Conservation (phyloP, 2,797 vertebrate genomes). For the Scleropages formosus region DNA sequence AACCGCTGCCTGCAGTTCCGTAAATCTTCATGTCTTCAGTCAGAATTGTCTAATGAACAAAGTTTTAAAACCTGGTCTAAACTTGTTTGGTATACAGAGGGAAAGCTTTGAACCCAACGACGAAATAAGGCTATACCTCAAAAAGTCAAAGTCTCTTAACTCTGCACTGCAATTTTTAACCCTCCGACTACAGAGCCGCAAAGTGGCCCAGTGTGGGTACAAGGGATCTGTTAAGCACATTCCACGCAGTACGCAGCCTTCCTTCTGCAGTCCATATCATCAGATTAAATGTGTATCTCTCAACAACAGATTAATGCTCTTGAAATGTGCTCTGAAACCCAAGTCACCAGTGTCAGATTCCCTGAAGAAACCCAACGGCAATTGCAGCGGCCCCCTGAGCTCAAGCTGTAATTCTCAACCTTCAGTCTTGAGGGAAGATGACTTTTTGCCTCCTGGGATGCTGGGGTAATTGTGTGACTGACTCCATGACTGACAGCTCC, state of each 20-base stretch:
- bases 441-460: slow-evolving; percentile 36
- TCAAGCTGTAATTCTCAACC: slow-evolving; percentile 28
- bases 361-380: not conserved
- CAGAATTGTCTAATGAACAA: too few relatives aligned
- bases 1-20: too few relatives aligned
- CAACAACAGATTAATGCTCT: slow-evolving; percentile 23
- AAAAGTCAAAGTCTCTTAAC: too few relatives aligned
- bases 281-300: slow-evolving; percentile 1
- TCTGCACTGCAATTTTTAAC: not conserved
- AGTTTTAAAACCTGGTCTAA: too few relatives aligned
- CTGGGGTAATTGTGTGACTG: slow-evolving; percentile 43
- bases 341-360: slow-evolving; percentile 25
- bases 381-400: slow-evolving; percentile 10
- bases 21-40: too few relatives aligned
- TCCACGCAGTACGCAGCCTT: not conserved
- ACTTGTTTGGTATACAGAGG: too few relatives aligned
- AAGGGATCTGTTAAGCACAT: not conserved
- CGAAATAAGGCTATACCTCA: too few relatives aligned
- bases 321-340: slow-evolving; percentile 10
- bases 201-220: not conserved
- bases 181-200: not conserved
- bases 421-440: slow-evolving; percentile 27
- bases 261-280: not conserved
- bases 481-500: slow-evolving; percentile 46
- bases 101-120: too few relatives aligned